Base-by-base conservation (phyloP, 2,888 invertebrate species). In the Amphipoea lucens region DNA sequence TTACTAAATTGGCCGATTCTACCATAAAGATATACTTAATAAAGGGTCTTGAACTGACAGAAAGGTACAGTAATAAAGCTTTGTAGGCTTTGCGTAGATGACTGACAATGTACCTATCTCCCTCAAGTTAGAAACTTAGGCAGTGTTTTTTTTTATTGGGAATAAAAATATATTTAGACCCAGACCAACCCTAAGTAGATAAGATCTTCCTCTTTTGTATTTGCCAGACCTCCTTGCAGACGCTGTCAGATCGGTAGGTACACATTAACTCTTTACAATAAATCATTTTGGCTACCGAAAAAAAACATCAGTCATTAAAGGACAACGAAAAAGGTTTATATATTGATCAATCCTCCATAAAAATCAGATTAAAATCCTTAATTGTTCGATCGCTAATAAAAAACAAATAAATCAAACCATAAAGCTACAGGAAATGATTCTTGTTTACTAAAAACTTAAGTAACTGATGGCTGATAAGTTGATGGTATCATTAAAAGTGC, bases 401-500 rank as follows among this genome's bases (percentile, higher is more conserved):
- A 68, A 63, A 62, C 23, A 62, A 81, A 71, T 66, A 48, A 71
- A 82, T 82, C 76, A 70, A 71, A 81, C 40, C 14, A 67, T 77
- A 70, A 69, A 45, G 57, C 65, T 71, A 83, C 70, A 70, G 78
- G 74, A 81, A 60, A 82, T 71, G 12, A 54, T 40, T 60, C 74
- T 79, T 29, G 48, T 65, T 81, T 70, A 65, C 7, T 63, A 54
- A 79, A 74, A n/a, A 36, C 1, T 2, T 65, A 70, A 82, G 69
- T 78, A 82, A 45, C 83, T 73, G 82, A 82, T 57, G 54, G 42
- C 40, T 3, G 48, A 79, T 68, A 12, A 71, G 45, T 14, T 79
- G 65, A 81, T 82, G 62, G 36, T 78, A 82, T 74, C 74, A 67
- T 76, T 70, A 76, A 80, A 84, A 76, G 40, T 75, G 63, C 81